phyloP scores from a whole-genome alignment of 2,113 vertebrate species.

The Trematomus loennbergii region DNA sequence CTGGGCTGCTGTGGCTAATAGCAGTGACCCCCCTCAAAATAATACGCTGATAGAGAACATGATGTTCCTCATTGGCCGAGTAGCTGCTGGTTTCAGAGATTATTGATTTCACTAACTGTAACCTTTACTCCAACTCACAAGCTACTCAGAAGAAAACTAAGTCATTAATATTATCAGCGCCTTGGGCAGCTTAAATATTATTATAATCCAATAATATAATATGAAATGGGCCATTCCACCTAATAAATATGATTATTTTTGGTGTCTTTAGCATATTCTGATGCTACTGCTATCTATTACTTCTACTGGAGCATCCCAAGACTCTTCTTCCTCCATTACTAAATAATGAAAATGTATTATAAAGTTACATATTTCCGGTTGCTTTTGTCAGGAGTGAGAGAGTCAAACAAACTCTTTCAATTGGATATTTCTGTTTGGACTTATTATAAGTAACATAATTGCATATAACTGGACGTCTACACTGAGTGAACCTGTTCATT shows the following conservation, averaged over 20 bases:
- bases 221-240: neutral
- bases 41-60: slow-evolving; percentile 53
- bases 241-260: neutral
- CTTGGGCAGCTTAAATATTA: no score
- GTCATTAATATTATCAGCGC: neutral
- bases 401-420: slow-evolving; percentile 18
- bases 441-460: slow-evolving; percentile 14
- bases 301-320: no score
- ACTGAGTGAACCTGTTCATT: neutral
- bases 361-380: slow-evolving; percentile 3
- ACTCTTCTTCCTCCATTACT: no score
- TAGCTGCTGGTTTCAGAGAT: slow-evolving; percentile 8
- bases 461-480: neutral
- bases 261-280: neutral
- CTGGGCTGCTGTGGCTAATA: slow-evolving; percentile 45
- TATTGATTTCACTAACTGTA: neutral
- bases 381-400: slow-evolving; percentile 16
- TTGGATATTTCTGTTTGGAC: slow-evolving; percentile 25
- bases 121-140: no score
- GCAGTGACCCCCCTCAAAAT: neutral
- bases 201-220: neutral
- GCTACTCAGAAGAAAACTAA: neutral
- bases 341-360: neutral
- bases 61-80: slow-evolving; percentile 56
- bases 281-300: neutral